Conservation (phyloP, 2,113 vertebrate genomes). For the Paedocypris sp. region DNA sequence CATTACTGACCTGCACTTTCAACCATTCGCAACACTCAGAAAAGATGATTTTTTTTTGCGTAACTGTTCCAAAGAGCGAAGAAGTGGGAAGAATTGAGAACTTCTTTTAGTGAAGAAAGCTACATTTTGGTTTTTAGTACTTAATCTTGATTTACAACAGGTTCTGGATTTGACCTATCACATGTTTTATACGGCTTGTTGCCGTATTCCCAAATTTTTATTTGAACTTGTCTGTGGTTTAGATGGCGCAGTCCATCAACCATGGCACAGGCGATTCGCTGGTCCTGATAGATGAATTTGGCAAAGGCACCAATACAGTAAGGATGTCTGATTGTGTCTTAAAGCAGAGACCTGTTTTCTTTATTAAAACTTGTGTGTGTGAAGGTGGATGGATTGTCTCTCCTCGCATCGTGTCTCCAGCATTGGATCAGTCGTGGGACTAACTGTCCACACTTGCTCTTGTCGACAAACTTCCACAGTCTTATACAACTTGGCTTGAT, state of each 20-base stretch:
- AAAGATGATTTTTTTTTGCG: no score
- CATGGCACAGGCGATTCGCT: constrained; percentile 79
- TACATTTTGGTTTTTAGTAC: no score
- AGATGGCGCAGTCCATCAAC: constrained; percentile 84
- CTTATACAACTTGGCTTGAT: constrained; percentile 78
- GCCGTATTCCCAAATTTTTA: no score
- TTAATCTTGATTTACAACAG: no score
- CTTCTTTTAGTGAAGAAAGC: no score
- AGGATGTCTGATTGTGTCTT: constrained; percentile 36
- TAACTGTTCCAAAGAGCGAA: no score
- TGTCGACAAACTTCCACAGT: constrained; percentile 92
- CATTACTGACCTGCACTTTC: no score
- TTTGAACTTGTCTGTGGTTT: neutral
- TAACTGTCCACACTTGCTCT: constrained; percentile 73
- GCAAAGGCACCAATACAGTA: constrained; percentile 93
- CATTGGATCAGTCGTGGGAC: constrained; percentile 71
- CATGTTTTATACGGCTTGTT: no score
- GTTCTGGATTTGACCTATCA: no score
- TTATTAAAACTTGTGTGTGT: neutral
- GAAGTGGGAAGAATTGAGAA: no score
- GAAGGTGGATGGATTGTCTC: constrained; percentile 81
- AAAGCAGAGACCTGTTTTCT: neutral
- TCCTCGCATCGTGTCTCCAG: constrained; percentile 78
- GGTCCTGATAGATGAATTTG: constrained; percentile 94
- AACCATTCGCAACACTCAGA: no score